Percentiles rank a stretch among this genome's conserved stretches.
Evolutionary conservation across 2,113 vertebrate genomes (phyloP).

Genomic region (Nicator chloris): DNA sequence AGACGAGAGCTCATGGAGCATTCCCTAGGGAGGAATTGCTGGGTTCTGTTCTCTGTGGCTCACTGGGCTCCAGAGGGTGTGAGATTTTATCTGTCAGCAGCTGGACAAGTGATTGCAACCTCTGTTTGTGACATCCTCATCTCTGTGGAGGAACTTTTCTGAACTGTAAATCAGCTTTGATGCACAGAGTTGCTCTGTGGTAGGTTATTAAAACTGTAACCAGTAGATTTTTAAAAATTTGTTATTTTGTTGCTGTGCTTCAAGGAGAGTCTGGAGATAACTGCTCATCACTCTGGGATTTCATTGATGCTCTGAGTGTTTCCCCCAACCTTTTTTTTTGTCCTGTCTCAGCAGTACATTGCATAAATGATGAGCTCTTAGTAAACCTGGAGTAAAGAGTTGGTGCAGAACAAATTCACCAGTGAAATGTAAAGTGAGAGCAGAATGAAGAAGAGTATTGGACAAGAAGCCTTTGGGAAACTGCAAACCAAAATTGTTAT

Average conservation of each 20-base stretch:
- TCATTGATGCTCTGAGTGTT: background rate
- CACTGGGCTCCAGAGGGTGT: background rate
- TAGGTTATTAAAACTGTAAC: background rate
- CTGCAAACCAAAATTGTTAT: conserved; percentile 61
- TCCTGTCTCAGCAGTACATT: background rate
- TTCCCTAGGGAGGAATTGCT: background rate
- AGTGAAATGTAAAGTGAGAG: conserved; percentile 52
- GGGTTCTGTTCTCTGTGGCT: background rate
- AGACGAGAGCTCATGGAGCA: background rate
- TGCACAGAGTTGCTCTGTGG: background rate
- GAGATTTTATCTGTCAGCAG: background rate
- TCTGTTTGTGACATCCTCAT: background rate
- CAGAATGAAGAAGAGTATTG: conserved; percentile 70
- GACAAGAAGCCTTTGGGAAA: conserved; percentile 73
- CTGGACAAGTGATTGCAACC: background rate
- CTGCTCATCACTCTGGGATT: background rate
- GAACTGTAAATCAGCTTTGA: background rate
- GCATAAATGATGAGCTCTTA: background rate
- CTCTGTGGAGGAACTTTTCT: background rate
- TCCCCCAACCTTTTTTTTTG: background rate
- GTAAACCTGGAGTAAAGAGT: conserved; percentile 4
- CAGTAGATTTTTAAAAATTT: background rate
- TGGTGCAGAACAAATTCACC: conserved; percentile 36
- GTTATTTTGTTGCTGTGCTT: background rate
- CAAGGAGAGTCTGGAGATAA: background rate